Evolutionary conservation across 2,888 invertebrate genomes (phyloP), one percentile per base, ranked within the genome.

Genomic region (Byasa hedistus): DNA sequence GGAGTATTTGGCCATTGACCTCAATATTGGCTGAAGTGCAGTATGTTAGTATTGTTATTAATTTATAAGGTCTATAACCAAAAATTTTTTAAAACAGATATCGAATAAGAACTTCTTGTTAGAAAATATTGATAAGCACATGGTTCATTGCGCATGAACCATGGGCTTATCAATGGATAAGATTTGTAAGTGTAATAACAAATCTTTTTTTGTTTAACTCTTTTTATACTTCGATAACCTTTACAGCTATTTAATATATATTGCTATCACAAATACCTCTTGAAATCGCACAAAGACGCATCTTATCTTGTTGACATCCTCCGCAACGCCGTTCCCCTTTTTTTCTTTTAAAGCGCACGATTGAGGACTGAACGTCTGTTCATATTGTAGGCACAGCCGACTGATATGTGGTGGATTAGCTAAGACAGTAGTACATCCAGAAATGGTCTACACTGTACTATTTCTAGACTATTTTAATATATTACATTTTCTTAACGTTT

Each of bases 221-320:
- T 48, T 48, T 48, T 48, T 44, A 44, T 5, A n/a, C 1, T 48
- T 48, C 5, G 48, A 22, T 44, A 17, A 15, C 24, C 24, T 51
- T n/a, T 1, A 56, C 19, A 56, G 56, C 19, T 24, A 56, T 56
- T 23, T 24, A 56, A 19, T 23, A 24, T 56, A 51, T 52, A 10
- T 61, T 10, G 21, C 51, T 22, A 27, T 61, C 32, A 24, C 52
- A 32, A 52, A 24, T 17, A 22, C 21, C 24, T n/a, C 32, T 54
- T 22, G n/a, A 54, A 32, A 32, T 32, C 56, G 15, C 27, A 24
- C 51, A n/a, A 52, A 61, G 57, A 24, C 24, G 5, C 27, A 52
- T 57, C 27, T 61, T 52, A 52, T 36, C 66, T 57, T 51, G 61
- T 66, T 66, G 66, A 66, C 65, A 66, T 61, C 61, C 61, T 57